Percentiles rank a stretch among this genome's conserved stretches.
These are phyloP conservation scores for Caenorhabditis inopinata DNA, from an alignment of 1,140 invertebrate species.

Conservation along the genomic window DNA sequence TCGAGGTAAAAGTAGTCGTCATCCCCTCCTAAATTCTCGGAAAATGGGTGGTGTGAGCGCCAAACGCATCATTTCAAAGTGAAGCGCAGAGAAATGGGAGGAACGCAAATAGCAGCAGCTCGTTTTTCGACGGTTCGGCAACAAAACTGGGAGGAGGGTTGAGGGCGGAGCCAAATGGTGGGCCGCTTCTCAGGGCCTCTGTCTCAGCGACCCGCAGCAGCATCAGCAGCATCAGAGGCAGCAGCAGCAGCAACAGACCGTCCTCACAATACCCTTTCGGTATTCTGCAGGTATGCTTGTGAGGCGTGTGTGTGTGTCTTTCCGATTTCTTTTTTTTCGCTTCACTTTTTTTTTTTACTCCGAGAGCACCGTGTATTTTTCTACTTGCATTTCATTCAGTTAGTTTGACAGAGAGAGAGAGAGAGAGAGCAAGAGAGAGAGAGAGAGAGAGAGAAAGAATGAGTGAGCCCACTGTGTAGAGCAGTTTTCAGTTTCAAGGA, in stretches of 20 bases:
- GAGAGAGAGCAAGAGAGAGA: too few relatives aligned
- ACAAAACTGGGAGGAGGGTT: too few relatives aligned
- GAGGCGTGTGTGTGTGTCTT: constrained; percentile 27
- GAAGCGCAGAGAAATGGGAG: background rate
- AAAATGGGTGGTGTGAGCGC: background rate
- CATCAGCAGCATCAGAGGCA: too few relatives aligned
- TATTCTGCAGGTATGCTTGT: constrained; percentile 26
- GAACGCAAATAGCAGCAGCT: constrained; percentile 33
- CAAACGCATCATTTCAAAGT: constrained; percentile 1
- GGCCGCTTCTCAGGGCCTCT: constrained; percentile 16
- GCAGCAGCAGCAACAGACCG: background rate
- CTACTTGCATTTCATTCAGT: background rate
- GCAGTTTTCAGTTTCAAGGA: background rate
- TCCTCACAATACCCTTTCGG: constrained; percentile 29
- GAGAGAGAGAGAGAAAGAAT: background rate
- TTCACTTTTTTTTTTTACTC: constrained; percentile 1
- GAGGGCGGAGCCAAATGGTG: background rate
- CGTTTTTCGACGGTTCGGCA: constrained; percentile 33
- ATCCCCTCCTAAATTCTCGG: background rate
- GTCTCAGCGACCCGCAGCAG: constrained; percentile 1
- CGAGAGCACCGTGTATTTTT: background rate
- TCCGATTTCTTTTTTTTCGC: constrained; percentile 32
- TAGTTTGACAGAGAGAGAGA: too few relatives aligned
- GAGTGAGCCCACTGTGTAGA: background rate
- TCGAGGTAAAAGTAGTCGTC: background rate